Evolutionary conservation across 2,888 invertebrate species (phyloP).

Genomic region (Cremastobaeus sp.): DNA sequence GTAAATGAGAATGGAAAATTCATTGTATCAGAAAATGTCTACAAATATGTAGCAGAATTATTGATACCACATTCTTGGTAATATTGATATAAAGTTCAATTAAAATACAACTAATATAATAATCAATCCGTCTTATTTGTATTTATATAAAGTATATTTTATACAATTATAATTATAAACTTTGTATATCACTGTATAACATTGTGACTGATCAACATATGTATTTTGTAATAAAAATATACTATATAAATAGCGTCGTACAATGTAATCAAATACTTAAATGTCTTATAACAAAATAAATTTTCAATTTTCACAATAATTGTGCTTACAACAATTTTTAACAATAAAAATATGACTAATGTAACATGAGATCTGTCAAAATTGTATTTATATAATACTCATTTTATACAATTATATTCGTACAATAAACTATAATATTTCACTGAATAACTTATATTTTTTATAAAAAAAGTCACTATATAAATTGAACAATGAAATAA

Average conservation of each 20-base stretch:
- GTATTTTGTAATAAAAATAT: neutral
- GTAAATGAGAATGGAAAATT: conserved; percentile 8
- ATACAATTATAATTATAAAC: no score
- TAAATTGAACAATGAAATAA: no score
- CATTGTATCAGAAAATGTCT: neutral
- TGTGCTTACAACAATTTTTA: neutral
- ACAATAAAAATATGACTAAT: no score
- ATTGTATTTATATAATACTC: no score
- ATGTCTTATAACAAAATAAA: neutral
- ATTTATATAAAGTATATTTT: no score
- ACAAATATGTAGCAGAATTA: neutral
- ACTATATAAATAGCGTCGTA: no score
- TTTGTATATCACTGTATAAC: neutral
- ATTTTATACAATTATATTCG: no score
- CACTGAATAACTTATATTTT: no score
- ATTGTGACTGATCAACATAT: neutral
- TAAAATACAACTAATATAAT: neutral
- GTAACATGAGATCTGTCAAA: no score
- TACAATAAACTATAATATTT: no score
- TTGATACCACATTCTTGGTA: neutral
- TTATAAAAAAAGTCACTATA: no score
- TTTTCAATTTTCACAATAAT: neutral
- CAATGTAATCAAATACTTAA: neutral
- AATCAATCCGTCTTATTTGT: no score
- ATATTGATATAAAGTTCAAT: neutral